Conservation (phyloP, 2,888 invertebrate genomes). For the Tholera decimalis region DNA sequence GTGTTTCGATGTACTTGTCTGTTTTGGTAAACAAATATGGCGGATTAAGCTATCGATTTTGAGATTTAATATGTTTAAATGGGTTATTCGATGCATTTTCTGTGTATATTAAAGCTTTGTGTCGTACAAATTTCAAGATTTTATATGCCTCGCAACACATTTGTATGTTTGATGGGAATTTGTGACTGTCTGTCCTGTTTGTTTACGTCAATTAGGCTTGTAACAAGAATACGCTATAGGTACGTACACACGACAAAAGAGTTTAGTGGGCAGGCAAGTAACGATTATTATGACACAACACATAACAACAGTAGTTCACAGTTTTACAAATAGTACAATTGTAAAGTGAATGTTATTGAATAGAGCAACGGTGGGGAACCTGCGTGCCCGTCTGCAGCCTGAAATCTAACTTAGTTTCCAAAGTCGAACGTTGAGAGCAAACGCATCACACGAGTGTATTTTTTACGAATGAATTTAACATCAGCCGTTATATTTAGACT, state of each 20-base stretch:
- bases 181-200: neutral
- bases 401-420: no score
- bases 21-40: slow-evolving; percentile 35
- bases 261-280: slow-evolving; percentile 22
- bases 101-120: neutral
- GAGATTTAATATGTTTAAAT: neutral
- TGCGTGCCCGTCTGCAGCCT: no score
- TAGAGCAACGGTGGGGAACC: no score
- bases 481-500: no score
- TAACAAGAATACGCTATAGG: slow-evolving; percentile 7
- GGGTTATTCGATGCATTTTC: neutral
- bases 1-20: neutral
- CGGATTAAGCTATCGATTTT: neutral
- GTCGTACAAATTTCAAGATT: neutral
- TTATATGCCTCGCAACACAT: neutral
- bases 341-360: no score
- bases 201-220: slow-evolving; percentile 21
- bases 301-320: neutral
- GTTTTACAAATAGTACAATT: no score
- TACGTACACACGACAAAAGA: slow-evolving; percentile 29
- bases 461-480: no score
- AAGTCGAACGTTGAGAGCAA: no score
- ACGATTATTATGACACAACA: neutral
- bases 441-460: no score
- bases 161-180: neutral